A percentile compares a stretch with the other conserved stretches of the same genome.
Conservation (phyloP, 2,888 invertebrate species). For the Anaspis maculata region DNA sequence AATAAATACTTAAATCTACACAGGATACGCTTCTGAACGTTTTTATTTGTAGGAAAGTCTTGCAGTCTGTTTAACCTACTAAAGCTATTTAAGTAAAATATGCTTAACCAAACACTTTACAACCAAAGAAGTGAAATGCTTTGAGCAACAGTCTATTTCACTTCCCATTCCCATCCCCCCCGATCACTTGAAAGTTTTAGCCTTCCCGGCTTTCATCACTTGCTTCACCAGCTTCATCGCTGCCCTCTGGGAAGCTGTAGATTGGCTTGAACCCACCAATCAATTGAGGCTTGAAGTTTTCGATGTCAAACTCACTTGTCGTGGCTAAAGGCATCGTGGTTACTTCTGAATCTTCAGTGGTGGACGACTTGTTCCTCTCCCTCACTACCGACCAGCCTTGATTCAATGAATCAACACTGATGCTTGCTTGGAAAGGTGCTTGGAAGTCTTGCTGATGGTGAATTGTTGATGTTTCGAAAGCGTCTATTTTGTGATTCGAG, state of each 20-base stretch:
- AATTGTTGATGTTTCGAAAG: slow-evolving; percentile 20
- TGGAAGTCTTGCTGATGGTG: slow-evolving; percentile 52
- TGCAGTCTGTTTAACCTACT: too few species aligned
- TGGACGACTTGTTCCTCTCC: slow-evolving; percentile 27
- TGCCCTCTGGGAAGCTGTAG: slow-evolving; percentile 43
- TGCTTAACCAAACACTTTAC: too few species aligned
- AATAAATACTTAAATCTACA: too few species aligned
- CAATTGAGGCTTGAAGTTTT: slow-evolving; percentile 59
- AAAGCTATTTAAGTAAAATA: too few species aligned
- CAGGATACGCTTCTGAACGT: too few species aligned
- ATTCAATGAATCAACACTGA: slow-evolving; percentile 49
- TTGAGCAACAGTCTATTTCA: too few species aligned
- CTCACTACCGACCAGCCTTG: slow-evolving; percentile 57
- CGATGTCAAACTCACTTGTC: slow-evolving; percentile 51
- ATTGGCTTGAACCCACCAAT: slow-evolving; percentile 64
- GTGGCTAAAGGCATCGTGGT: slow-evolving; percentile 35
- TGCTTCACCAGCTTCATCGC: too few species aligned
- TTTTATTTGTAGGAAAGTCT: too few species aligned
- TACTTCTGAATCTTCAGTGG: slow-evolving; percentile 25
- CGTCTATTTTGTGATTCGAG: slow-evolving; percentile 9
- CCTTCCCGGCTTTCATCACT: too few species aligned
- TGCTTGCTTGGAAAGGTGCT: slow-evolving; percentile 62
- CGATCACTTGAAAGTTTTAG: too few species aligned
- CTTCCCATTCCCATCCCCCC: too few species aligned
- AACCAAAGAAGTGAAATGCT: too few species aligned